Evolutionary conservation across 2,888 invertebrate species (phyloP).

Genomic region (Caenorhabditis macrosperma): DNA sequence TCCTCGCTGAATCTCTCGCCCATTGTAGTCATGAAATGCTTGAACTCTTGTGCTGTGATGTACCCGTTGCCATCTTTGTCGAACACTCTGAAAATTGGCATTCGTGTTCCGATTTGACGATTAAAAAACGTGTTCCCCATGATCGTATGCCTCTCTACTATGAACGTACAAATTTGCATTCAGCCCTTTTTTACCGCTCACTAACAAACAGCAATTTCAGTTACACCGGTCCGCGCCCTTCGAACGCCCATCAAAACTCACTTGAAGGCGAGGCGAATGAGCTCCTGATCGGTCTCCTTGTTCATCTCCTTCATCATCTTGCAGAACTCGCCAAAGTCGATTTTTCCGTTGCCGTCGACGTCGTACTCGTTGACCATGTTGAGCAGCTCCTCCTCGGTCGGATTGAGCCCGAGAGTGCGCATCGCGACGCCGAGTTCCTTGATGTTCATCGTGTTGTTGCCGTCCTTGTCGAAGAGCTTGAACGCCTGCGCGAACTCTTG

Average conservation of each 20-base stretch:
- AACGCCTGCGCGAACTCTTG: constrained; percentile 80
- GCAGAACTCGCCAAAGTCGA: constrained; percentile 80
- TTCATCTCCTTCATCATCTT: constrained; percentile 81
- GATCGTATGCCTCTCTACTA: no score
- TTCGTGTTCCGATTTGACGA: background rate
- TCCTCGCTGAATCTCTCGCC: constrained; percentile 79
- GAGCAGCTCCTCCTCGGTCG: constrained; percentile 75
- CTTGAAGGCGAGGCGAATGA: constrained; percentile 80
- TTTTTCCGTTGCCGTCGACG: constrained; percentile 80
- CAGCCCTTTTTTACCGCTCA: no score
- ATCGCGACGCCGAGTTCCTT: constrained; percentile 80
- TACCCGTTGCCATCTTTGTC: constrained; percentile 80
- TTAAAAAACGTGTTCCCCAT: no score
- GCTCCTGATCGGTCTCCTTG: constrained; percentile 80
- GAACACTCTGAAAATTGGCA: constrained; percentile 75
- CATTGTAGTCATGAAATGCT: constrained; percentile 80
- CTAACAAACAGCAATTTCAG: no score
- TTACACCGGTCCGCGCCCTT: no score
- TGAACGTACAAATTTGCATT: constrained; percentile 1
- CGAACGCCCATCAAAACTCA: constrained; percentile 57
- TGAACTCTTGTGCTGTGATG: constrained; percentile 80
- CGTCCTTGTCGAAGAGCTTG: constrained; percentile 80
- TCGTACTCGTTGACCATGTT: constrained; percentile 76
- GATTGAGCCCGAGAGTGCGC: constrained; percentile 80
- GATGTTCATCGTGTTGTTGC: constrained; percentile 80